These are phyloP conservation scores for Hirundichthys speculiger DNA, from an alignment of 2,113 vertebrate species.

Conservation along the genomic window DNA sequence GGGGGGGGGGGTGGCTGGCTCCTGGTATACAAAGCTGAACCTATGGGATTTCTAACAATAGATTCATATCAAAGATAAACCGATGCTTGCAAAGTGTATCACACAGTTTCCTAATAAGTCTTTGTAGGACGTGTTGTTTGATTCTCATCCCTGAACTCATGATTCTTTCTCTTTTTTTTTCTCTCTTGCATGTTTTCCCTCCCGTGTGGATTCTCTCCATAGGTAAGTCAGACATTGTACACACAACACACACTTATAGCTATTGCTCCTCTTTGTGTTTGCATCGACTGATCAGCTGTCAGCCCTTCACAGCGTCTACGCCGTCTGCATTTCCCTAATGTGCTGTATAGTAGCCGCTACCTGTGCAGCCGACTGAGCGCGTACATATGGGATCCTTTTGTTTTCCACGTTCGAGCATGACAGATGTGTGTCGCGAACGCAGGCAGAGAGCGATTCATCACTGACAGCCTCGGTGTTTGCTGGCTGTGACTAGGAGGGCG, in stretches of 20 bases:
- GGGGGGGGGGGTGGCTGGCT: slow-evolving; percentile 28
- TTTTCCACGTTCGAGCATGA: slow-evolving; percentile 25
- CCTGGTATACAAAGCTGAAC: slow-evolving; percentile 22
- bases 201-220: slow-evolving; percentile 40
- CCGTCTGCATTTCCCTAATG: slow-evolving; percentile 49
- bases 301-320: neutral
- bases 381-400: slow-evolving; percentile 21
- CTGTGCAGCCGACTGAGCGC: neutral
- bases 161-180: slow-evolving; percentile 3
- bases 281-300: slow-evolving; percentile 26
- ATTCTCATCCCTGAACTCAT: slow-evolving; percentile 43
- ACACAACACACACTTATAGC: neutral
- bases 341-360: slow-evolving; percentile 24
- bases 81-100: slow-evolving; percentile 28
- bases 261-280: slow-evolving; percentile 8
- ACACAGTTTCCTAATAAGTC: slow-evolving; percentile 9
- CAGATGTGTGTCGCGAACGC: slow-evolving; percentile 44
- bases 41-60: slow-evolving; percentile 35
- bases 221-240: slow-evolving; percentile 61
- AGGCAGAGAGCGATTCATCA: slow-evolving; percentile 46
- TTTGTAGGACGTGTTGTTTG: slow-evolving; percentile 8
- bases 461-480: slow-evolving; percentile 28
- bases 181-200: slow-evolving; percentile 50
- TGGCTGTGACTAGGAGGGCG: slow-evolving; percentile 13
- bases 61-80: slow-evolving; percentile 37